Evolutionary conservation across 1,140 invertebrate genomes (phyloP).

Genomic region (Drosophila grimshawi): DNA sequence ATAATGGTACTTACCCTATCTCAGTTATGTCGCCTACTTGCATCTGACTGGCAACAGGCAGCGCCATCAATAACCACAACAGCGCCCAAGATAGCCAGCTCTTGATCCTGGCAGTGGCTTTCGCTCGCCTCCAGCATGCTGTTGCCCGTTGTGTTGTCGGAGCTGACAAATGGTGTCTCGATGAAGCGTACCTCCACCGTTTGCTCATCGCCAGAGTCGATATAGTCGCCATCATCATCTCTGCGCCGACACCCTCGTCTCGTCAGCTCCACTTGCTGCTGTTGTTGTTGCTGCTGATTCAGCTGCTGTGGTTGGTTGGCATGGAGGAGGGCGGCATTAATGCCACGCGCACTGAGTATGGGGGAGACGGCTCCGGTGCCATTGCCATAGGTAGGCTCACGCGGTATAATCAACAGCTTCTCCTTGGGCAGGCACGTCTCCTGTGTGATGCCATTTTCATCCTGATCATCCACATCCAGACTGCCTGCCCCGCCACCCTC

Average conservation of each 20-base stretch:
- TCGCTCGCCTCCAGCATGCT: slow-evolving; percentile 69
- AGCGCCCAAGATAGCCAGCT: slow-evolving; percentile 31
- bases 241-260: slow-evolving; percentile 49
- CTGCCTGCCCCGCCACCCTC: slow-evolving; percentile 57
- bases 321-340: slow-evolving; percentile 71
- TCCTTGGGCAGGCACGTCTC: slow-evolving; percentile 76
- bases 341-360: slow-evolving; percentile 68
- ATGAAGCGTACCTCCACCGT: slow-evolving; percentile 79
- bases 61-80: slow-evolving; percentile 18
- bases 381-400: slow-evolving; percentile 79
- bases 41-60: neutral
- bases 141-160: slow-evolving; percentile 72
- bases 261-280: slow-evolving; percentile 58
- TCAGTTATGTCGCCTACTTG: slow-evolving; percentile 64
- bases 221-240: slow-evolving; percentile 70
- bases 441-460: slow-evolving; percentile 79
- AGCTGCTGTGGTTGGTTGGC: slow-evolving; percentile 44
- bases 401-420: slow-evolving; percentile 71
- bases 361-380: slow-evolving; percentile 71
- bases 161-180: slow-evolving; percentile 81
- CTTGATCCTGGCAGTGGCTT: slow-evolving; percentile 37
- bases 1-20: slow-evolving; percentile 66
- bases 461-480: slow-evolving; percentile 67
- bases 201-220: slow-evolving; percentile 78
- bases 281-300: slow-evolving; percentile 33